Evolutionary conservation across 2,888 invertebrate species (phyloP).

Genomic region (Metallyticus violacea): DNA sequence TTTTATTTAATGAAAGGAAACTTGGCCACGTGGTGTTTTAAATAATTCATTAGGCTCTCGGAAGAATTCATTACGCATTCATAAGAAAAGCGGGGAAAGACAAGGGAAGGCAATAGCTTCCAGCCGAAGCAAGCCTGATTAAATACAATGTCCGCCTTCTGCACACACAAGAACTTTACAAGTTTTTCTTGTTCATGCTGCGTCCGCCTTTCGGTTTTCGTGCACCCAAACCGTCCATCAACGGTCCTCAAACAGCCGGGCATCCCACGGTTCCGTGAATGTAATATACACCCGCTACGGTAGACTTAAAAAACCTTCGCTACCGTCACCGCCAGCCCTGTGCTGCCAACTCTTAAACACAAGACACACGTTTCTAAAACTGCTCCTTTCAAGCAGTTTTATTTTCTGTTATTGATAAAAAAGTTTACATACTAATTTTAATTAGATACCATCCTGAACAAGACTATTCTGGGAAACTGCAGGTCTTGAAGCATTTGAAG

Average conservation of each 20-base stretch:
- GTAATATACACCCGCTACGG: not conserved
- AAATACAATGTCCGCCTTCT: conserved; percentile 3
- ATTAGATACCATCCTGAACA: no score
- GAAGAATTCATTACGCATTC: conserved; percentile 17
- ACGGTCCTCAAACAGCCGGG: no score
- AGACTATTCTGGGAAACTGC: no score
- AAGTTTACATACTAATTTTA: no score
- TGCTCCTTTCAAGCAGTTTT: no score
- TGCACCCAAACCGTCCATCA: not conserved
- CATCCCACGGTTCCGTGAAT: no score
- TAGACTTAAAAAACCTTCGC: no score
- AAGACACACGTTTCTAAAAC: no score
- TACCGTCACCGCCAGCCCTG: no score
- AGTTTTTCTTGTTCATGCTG: not conserved
- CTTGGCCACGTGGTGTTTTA: conserved; percentile 13
- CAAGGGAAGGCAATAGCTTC: not conserved
- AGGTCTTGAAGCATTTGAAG: no score
- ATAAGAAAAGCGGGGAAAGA: not conserved
- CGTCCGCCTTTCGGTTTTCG: not conserved
- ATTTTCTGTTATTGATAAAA: no score
- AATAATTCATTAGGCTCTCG: conserved; percentile 17
- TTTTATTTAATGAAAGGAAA: conserved; percentile 15
- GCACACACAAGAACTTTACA: not conserved
- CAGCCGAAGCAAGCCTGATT: conserved; percentile 5
- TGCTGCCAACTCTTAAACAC: no score